Percentiles rank a stretch among this genome's conserved stretches.
Evolutionary conservation across 1,140 invertebrate genomes (phyloP).

Genomic region (Pentalonia nigronervosa): DNA sequence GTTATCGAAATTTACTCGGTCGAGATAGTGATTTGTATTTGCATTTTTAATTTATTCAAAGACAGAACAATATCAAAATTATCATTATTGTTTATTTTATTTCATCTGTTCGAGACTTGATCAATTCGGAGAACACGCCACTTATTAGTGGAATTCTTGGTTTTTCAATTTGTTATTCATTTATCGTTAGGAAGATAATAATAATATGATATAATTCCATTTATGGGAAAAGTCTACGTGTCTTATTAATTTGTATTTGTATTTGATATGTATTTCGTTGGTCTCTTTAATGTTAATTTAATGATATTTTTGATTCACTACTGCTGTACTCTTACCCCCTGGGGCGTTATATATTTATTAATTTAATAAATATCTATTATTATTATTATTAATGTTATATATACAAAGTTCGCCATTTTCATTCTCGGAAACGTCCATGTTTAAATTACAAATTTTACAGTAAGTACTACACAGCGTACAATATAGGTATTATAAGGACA

Average conservation of each 20-base stretch:
- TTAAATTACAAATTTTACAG: conserved; percentile 1
- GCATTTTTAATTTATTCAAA: neutral
- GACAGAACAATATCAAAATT: neutral
- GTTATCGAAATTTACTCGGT: neutral
- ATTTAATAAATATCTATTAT: too few relatives aligned
- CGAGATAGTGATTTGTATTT: neutral
- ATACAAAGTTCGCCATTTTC: neutral
- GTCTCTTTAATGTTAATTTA: too few relatives aligned
- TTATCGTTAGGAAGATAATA: neutral
- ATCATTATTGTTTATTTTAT: neutral
- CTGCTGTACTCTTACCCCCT: too few relatives aligned
- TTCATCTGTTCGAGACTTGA: too few relatives aligned
- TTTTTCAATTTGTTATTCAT: neutral
- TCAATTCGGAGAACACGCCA: neutral
- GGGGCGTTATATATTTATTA: too few relatives aligned
- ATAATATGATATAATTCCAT: neutral
- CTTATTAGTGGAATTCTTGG: neutral
- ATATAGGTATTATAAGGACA: neutral
- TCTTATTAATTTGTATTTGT: too few relatives aligned
- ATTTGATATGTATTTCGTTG: too few relatives aligned
- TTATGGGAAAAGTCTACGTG: too few relatives aligned
- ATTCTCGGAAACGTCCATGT: neutral
- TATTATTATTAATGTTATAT: too few relatives aligned
- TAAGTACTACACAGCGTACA: neutral
- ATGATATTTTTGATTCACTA: too few relatives aligned